Base-by-base conservation (phyloP, 1,140 invertebrate species). In the Galleria mellonella region DNA sequence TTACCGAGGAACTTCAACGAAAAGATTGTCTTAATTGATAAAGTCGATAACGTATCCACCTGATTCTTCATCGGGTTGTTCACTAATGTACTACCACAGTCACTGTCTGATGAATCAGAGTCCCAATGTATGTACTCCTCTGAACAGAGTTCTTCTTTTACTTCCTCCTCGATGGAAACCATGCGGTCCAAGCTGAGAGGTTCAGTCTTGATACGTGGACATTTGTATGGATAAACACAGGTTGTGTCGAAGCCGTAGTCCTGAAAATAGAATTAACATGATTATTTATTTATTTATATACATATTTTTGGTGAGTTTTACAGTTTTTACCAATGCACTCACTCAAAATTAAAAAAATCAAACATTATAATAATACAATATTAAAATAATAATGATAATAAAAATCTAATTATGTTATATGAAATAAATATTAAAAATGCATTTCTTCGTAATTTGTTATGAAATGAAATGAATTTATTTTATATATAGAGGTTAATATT, bases 101-200 rank as follows among this genome's bases (percentile, higher is more conserved):
- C 64, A 7, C 39, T 52, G 1, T 45, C 52, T 0, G 13, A 9
- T 0, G 59, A 46, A 4, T 69, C 65, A 0, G 64, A 76, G 28
- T 83, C 71, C 73, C 74, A 78, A 17, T 78, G 71, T 0, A 67
- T 35, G 12, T 60, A 73, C n/a, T 63, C 47, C 7, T 42, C 46
- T 30, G 62, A 49, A 1, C 45, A 10, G 11, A 65, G 55, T 10
- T 72, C 56, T 4, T 58, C 61, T 5, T 64, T 50, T 0, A 72
- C 53, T 1, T 66, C 64, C 0, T 67, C 51, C 3, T 61, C 50
- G 11, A 79, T 78, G 3, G 56, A 51, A 0, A 79, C 75, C 78
- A 83, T 81, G 12, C 52, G 48, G 14, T 62, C 50, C 9, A 32
- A 33, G 11, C 13, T 12, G 15, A 32, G 32, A 0, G 57, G 57